Evolutionary conservation across 2,113 vertebrate species (phyloP).

Genomic region (Vimba vimba): DNA sequence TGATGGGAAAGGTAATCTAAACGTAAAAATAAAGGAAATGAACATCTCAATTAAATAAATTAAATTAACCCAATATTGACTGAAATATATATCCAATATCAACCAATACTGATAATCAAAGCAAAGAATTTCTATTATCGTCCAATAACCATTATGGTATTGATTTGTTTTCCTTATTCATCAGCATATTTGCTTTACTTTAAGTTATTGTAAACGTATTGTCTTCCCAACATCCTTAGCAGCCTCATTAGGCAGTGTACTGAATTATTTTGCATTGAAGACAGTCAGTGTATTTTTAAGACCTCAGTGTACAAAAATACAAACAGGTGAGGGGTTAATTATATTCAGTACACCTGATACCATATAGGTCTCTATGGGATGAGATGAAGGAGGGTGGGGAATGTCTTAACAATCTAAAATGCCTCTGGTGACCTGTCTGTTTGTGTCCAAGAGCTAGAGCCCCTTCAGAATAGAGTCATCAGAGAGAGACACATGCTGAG

Average conservation of each 20-base stretch:
- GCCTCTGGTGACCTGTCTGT: slow-evolving; percentile 48
- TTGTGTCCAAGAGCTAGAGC: slow-evolving; percentile 22
- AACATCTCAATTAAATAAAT: neutral
- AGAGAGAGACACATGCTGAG: slow-evolving; percentile 35
- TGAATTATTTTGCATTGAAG: neutral
- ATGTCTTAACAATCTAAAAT: slow-evolving; percentile 25
- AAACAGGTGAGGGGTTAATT: slow-evolving; percentile 3
- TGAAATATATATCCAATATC: neutral
- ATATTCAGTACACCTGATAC: slow-evolving; percentile 41
- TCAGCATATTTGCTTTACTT: neutral
- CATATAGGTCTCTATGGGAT: slow-evolving; percentile 36
- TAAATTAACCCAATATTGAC: neutral
- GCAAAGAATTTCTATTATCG: neutral
- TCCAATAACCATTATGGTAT: neutral
- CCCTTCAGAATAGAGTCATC: slow-evolving; percentile 21
- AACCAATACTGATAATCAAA: neutral
- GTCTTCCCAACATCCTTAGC: neutral
- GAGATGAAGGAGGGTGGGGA: neutral
- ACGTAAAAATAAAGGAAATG: neutral
- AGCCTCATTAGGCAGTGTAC: neutral
- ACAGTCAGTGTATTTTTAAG: neutral
- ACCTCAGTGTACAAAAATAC: neutral
- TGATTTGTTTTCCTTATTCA: neutral
- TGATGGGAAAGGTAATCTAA: neutral
- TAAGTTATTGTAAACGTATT: neutral